Evolutionary conservation across 2,113 vertebrate genomes (phyloP).

Genomic region (Saguinus imperator): DNA sequence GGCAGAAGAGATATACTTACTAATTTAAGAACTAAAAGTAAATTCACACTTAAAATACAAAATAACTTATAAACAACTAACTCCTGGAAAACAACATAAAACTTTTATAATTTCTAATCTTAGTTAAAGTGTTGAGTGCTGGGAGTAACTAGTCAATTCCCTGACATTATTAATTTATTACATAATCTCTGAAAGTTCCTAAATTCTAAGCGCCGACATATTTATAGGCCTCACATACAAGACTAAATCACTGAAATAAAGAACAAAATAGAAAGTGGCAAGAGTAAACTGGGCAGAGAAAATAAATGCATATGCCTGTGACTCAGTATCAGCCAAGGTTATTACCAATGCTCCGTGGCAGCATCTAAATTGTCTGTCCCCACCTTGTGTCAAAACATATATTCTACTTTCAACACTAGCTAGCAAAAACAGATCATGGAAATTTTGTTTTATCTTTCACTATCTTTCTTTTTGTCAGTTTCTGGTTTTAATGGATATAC

Average conservation of each 20-base stretch:
- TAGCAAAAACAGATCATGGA: background rate
- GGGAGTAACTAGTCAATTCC: background rate
- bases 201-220: background rate
- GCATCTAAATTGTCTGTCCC: background rate
- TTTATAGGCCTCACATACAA: background rate
- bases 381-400: background rate
- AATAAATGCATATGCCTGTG: background rate
- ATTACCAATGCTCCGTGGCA: background rate
- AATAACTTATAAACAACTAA: background rate
- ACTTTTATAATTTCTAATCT: background rate
- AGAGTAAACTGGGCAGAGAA: background rate
- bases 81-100: background rate
- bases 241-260: background rate
- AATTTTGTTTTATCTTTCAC: background rate
- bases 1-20: background rate
- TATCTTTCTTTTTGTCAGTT: background rate
- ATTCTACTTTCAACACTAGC: background rate
- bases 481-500: background rate
- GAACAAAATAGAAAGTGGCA: background rate
- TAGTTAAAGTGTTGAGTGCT: background rate
- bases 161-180: background rate
- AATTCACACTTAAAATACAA: background rate
- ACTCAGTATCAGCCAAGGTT: background rate
- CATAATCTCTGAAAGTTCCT: background rate
- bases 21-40: background rate